Evolutionary conservation across 1,140 invertebrate genomes (phyloP).

Genomic region (Oncopodura yosiiana): DNA sequence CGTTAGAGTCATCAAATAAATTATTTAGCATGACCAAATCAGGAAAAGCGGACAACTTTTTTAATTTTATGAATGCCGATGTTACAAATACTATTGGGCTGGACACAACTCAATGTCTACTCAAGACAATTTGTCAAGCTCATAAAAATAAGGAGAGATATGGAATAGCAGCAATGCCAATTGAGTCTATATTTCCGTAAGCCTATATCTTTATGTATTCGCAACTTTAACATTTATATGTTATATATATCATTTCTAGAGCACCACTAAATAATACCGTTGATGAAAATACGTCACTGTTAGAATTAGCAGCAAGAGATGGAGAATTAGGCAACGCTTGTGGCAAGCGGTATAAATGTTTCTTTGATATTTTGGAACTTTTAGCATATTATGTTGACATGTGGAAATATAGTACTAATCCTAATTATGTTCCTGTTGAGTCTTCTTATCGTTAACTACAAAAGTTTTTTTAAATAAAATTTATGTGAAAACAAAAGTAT

Average conservation of each 20-base stretch:
- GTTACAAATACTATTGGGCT: slow-evolving; percentile 29
- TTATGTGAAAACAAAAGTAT: too few species aligned
- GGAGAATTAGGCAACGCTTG: slow-evolving; percentile 17
- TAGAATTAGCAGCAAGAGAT: slow-evolving; percentile 15
- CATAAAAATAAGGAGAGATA: slow-evolving; percentile 14
- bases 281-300: slow-evolving; percentile 11
- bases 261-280: slow-evolving; percentile 17
- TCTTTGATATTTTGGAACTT: slow-evolving; percentile 31
- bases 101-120: slow-evolving; percentile 25
- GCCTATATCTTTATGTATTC: neutral
- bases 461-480: too few species aligned
- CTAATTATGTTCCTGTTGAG: slow-evolving; percentile 19
- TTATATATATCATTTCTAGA: neutral
- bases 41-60: too few species aligned
- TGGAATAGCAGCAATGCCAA: slow-evolving; percentile 21
- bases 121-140: slow-evolving; percentile 28
- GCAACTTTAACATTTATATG: neutral
- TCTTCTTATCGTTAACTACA: too few species aligned
- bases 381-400: slow-evolving; percentile 19
- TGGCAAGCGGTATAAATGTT: slow-evolving; percentile 22
- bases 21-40: too few species aligned
- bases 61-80: slow-evolving; percentile 31
- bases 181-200: slow-evolving; percentile 22
- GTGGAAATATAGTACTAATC: slow-evolving; percentile 22
- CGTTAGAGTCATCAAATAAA: too few species aligned